These are phyloP conservation scores for Campoplex capitator DNA, from an alignment of 2,888 invertebrate species.

Conservation along the genomic window DNA sequence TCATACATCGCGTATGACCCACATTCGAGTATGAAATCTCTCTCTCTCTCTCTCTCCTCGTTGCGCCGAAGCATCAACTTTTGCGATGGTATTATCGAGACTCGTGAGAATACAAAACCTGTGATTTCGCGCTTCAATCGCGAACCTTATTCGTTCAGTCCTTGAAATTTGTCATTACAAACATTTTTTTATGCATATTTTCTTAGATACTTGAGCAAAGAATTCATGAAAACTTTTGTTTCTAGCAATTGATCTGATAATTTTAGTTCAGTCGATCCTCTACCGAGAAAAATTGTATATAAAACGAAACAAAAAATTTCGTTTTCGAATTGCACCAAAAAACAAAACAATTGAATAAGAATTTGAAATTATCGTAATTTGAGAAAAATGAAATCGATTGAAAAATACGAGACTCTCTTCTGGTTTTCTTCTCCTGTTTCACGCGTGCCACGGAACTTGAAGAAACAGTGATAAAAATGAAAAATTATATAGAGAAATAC, in stretches of 20 bases:
- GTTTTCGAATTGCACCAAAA: too few species aligned
- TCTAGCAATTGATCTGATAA: background rate
- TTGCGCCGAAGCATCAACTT: slow-evolving; percentile 19
- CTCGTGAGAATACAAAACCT: slow-evolving; percentile 3
- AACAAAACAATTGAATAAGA: background rate
- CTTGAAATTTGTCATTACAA: background rate
- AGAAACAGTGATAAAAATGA: too few species aligned
- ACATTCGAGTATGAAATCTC: slow-evolving; percentile 40
- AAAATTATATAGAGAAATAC: too few species aligned
- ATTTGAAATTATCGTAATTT: background rate
- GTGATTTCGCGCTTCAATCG: slow-evolving; percentile 1
- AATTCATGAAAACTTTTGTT: too few species aligned
- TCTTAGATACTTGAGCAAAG: too few species aligned
- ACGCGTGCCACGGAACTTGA: slow-evolving; percentile 4
- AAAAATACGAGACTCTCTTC: background rate
- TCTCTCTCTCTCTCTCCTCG: background rate
- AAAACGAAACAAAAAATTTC: too few species aligned
- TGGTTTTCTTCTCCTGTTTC: background rate
- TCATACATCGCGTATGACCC: slow-evolving; percentile 50
- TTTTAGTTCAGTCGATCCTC: background rate
- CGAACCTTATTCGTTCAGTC: background rate
- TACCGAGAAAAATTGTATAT: too few species aligned
- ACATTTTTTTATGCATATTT: too few species aligned
- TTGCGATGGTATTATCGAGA: background rate
- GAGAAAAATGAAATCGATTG: background rate